A percentile compares a stretch with the other conserved stretches of the same genome.
phyloP scores from a whole-genome alignment of 2,888 invertebrate species.

The Hermodice carunculata region DNA sequence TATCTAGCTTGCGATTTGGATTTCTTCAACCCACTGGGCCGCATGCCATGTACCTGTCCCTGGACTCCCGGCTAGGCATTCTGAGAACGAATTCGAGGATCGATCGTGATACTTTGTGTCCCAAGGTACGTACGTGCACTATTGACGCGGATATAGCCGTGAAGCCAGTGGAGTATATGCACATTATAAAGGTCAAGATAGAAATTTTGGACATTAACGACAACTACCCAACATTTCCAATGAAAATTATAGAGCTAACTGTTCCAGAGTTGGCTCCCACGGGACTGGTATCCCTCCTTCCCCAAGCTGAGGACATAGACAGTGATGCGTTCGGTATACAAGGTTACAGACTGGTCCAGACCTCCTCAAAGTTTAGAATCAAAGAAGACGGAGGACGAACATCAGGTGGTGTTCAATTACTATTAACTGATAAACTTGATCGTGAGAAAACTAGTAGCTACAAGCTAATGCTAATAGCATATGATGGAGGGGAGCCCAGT shows the following conservation, averaged over 20 bases:
- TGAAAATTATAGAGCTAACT: slow-evolving; percentile 7
- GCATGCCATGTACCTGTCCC: slow-evolving; percentile 27
- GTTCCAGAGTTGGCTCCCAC: slow-evolving; percentile 28
- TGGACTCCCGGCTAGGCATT: slow-evolving; percentile 25
- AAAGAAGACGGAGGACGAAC: slow-evolving; percentile 5
- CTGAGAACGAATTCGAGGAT: slow-evolving; percentile 26
- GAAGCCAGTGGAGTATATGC: slow-evolving; percentile 26
- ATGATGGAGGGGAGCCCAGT: slow-evolving; percentile 26
- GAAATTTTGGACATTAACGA: slow-evolving; percentile 25
- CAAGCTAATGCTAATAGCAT: slow-evolving; percentile 27
- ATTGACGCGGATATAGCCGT: slow-evolving; percentile 31
- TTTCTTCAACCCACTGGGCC: no score
- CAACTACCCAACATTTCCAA: slow-evolving; percentile 16
- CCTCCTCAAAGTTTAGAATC: slow-evolving; percentile 16
- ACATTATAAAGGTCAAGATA: slow-evolving; percentile 29
- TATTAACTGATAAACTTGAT: slow-evolving; percentile 29
- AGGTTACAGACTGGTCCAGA: slow-evolving; percentile 19
- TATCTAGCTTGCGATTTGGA: no score
- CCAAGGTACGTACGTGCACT: slow-evolving; percentile 18
- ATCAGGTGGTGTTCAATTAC: slow-evolving; percentile 23
- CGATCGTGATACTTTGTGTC: slow-evolving; percentile 34
- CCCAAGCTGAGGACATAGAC: slow-evolving; percentile 34
- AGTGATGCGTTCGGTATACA: slow-evolving; percentile 30
- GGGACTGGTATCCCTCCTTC: slow-evolving; percentile 23
- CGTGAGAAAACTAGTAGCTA: slow-evolving; percentile 27